Conservation (phyloP, 2,797 vertebrate genomes). For the Myotis planiceps region DNA sequence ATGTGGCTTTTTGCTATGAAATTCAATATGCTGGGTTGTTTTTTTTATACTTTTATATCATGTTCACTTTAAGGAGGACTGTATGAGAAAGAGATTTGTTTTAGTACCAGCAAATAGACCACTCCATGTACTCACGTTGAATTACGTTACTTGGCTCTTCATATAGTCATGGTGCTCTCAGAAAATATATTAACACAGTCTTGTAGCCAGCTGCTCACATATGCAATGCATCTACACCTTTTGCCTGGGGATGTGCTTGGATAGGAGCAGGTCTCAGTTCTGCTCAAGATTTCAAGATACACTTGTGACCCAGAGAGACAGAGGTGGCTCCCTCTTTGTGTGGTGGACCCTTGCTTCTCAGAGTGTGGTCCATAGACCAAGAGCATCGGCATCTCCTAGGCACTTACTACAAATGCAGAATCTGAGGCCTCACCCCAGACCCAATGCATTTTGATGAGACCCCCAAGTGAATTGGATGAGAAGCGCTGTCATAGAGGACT, state of each 20-base stretch:
- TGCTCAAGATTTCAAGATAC: background rate
- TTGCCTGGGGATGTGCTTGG: background rate
- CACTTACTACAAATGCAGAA: background rate
- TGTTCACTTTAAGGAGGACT: constrained; percentile 59
- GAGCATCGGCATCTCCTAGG: background rate
- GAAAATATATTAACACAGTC: background rate
- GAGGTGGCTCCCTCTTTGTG: background rate
- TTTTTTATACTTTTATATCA: constrained; percentile 65
- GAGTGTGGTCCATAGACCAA: background rate
- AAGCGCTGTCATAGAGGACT: background rate
- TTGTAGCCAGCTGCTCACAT: background rate
- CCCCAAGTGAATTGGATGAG: background rate
- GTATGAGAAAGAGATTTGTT: background rate
- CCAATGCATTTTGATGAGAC: background rate
- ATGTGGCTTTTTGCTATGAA: background rate
- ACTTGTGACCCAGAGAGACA: background rate
- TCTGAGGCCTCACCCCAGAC: background rate
- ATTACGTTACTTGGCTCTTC: background rate
- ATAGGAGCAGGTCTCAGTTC: background rate
- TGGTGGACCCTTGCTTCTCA: background rate
- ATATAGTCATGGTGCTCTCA: background rate
- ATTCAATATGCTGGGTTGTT: constrained; percentile 39
- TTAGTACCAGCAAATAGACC: background rate
- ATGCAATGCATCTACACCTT: background rate
- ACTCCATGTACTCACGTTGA: constrained; percentile 23